Evolutionary conservation across 2,888 invertebrate genomes (phyloP).

Genomic region (Drosophila conformis): DNA sequence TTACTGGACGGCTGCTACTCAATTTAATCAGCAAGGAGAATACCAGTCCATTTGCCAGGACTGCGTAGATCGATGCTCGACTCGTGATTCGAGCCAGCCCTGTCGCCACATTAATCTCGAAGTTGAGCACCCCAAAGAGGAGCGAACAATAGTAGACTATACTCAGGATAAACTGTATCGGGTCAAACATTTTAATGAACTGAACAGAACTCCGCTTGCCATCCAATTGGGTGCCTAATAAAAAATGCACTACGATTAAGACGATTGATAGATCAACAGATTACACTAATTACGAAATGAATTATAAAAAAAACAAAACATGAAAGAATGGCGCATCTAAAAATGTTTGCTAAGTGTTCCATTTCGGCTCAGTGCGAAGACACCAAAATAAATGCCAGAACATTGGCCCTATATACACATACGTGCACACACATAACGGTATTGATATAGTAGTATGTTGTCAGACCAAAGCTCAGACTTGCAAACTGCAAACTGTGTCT

Average conservation of each 20-base stretch:
- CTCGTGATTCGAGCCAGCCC: conserved; percentile 40
- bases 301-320: neutral
- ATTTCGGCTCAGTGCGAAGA: neutral
- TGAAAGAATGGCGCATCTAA: neutral
- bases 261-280: neutral
- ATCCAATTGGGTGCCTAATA: neutral
- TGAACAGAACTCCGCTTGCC: conserved; percentile 8
- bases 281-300: conserved; percentile 20
- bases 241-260: neutral
- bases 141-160: conserved; percentile 44
- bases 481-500: conserved; percentile 32
- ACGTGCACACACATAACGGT: neutral
- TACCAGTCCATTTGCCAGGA: conserved; percentile 17
- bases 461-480: conserved; percentile 18
- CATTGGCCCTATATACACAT: neutral
- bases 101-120: conserved; percentile 46
- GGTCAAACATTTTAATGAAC: conserved; percentile 40
- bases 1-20: neutral
- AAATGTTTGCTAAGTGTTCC: too few relatives aligned
- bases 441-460: neutral
- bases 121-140: conserved; percentile 52
- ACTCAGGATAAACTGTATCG: conserved; percentile 40
- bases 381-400: conserved; percentile 19
- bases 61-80: conserved; percentile 33
- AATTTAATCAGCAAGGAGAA: conserved; percentile 9